phyloP scores from a whole-genome alignment of 2,888 invertebrate genomes.

The Tanytarsus gracilentus region DNA sequence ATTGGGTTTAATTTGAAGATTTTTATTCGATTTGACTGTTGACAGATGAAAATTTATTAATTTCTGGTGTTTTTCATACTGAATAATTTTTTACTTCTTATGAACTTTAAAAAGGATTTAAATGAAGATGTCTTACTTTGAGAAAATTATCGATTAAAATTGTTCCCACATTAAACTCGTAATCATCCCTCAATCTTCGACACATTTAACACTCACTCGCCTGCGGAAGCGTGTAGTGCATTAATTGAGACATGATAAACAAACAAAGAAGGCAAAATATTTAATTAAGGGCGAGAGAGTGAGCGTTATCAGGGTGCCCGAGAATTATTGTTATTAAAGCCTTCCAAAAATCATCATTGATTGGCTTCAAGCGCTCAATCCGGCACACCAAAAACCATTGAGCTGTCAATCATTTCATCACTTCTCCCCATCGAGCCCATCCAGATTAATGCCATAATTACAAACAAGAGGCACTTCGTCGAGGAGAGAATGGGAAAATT shows the following conservation, averaged over 20 bases:
- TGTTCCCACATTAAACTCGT: no score
- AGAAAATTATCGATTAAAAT: no score
- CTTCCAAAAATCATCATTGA: neutral
- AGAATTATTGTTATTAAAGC: constrained; percentile 21
- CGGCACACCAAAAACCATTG: no score
- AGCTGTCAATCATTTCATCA: constrained; percentile 26
- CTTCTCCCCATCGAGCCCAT: neutral
- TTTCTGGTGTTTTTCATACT: no score
- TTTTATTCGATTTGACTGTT: no score
- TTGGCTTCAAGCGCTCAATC: constrained; percentile 9
- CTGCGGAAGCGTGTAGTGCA: neutral
- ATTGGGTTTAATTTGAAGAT: no score
- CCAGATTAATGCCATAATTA: constrained; percentile 14
- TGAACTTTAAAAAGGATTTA: no score
- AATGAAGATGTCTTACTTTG: no score
- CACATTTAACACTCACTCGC: neutral
- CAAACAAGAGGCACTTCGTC: neutral
- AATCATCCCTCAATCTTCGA: no score
- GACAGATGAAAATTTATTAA: no score
- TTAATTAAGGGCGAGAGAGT: neutral
- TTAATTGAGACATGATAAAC: constrained; percentile 26
- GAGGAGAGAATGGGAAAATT: constrained; percentile 8
- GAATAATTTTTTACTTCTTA: no score
- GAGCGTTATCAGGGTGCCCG: neutral
- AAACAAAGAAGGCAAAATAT: neutral